phyloP scores from a whole-genome alignment of 2,113 vertebrate species.

The Phocoena phocoena region DNA sequence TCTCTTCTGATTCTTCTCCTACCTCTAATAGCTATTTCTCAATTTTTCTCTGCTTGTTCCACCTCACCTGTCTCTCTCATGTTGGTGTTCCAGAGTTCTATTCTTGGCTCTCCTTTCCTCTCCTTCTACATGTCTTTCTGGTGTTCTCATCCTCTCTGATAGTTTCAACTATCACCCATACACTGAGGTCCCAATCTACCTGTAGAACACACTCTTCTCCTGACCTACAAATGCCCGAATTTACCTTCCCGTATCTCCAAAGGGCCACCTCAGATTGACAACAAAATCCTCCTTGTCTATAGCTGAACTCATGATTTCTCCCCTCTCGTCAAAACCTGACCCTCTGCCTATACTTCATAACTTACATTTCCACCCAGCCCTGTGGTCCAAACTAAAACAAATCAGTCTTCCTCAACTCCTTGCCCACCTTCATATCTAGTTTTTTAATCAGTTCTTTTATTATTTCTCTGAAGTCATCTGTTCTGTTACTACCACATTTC shows the following conservation, averaged over 20 bases:
- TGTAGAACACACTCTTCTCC: neutral
- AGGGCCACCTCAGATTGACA: neutral
- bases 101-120: neutral
- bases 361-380: neutral
- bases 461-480: neutral
- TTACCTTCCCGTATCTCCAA: neutral
- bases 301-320: neutral
- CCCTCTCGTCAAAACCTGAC: neutral
- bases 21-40: neutral
- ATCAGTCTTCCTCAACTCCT: neutral
- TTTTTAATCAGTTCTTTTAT: neutral
- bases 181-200: neutral
- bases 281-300: neutral
- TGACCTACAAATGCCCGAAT: neutral
- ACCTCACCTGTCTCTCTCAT: neutral
- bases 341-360: neutral
- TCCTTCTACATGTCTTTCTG: neutral
- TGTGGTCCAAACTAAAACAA: neutral
- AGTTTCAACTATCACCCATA: neutral
- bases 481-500: neutral
- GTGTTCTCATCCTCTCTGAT: neutral
- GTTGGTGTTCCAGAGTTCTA: neutral
- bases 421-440: neutral
- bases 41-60: neutral
- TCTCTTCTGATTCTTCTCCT: neutral